phyloP scores from a whole-genome alignment of 2,113 vertebrate species.

The Micronycteris hirsuta region DNA sequence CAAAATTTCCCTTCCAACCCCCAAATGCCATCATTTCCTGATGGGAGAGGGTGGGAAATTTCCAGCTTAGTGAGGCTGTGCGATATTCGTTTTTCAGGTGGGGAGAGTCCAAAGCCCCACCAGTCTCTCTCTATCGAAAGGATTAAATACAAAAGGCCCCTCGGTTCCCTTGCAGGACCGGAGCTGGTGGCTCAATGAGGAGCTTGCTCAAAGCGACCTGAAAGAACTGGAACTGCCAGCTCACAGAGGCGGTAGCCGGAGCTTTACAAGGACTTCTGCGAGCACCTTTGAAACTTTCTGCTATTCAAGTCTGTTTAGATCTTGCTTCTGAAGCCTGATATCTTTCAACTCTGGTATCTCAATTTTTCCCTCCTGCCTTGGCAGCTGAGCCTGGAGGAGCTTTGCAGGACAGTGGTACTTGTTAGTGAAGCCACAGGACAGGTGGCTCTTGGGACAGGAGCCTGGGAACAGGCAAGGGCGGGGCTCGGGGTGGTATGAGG shows the following conservation, averaged over 20 bases:
- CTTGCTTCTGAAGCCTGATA: constrained; percentile 39
- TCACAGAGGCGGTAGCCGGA: background rate
- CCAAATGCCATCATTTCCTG: background rate
- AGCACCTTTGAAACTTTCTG: constrained; percentile 53
- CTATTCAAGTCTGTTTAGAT: constrained; percentile 53
- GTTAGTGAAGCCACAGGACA: constrained; percentile 65
- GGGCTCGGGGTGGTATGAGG: background rate
- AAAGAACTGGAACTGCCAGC: background rate
- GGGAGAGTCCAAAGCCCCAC: background rate
- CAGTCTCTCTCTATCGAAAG: background rate
- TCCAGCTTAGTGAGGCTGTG: background rate
- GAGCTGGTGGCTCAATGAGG: background rate
- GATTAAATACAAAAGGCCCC: background rate
- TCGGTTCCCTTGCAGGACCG: background rate
- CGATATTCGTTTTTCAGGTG: background rate
- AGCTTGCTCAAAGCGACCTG: background rate
- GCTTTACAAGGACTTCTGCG: constrained; percentile 45
- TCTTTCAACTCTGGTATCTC: constrained; percentile 64
- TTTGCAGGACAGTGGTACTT: constrained; percentile 54
- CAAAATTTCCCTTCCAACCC: background rate
- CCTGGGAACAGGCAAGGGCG: background rate
- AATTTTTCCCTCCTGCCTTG: constrained; percentile 42
- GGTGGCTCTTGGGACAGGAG: constrained; percentile 28
- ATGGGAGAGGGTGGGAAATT: background rate
- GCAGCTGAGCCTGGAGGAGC: constrained; percentile 37